Evolutionary conservation across 2,888 invertebrate species (phyloP), one percentile per base, ranked within the genome.

Genomic region (Trachelus stipa): DNA sequence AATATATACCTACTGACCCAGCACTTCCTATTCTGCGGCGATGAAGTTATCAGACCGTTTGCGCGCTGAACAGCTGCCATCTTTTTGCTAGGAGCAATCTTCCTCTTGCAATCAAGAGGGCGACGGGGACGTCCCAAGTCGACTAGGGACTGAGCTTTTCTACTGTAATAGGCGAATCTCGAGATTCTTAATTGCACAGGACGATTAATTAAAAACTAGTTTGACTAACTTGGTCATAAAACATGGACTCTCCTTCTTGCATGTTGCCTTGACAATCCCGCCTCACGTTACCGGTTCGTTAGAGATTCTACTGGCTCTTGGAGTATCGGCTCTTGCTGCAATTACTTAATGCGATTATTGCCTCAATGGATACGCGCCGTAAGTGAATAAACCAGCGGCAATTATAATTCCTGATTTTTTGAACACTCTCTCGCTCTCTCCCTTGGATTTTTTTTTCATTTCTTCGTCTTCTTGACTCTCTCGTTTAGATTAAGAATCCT

Each of bases 41-140:
- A 85, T 83, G 83, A 85, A 85, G 84, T 84, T 84, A 82, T 83
- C 82, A 83, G 82, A 82, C 82, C 82, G 78, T 79, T 79, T 78
- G 78, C 76, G 82, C 81, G 77, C 82, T 79, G 80, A 83, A 81
- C 82, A 81, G 82, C 83, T 80, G 82, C 79, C 75, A 81, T 76
- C 83, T 84, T 83, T 85, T 82, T 84, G 81, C 80, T 79, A 31
- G 73, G 73, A 81, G 74, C 73, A 33, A 76, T 78, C 80, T 74
- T 80, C 79, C 75, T 76, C 78, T 56, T 23, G 56, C 9, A 56
- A 56, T 56, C 56, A 23, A 23, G 9, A 9, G 23, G 23, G 56
- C 56, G 9, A 23, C 56, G 2, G 23, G 56, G 23, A 37, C 56
- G 2, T 56, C 23, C 56, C 56, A 56, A 23, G 56, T 56, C 23